Base-by-base conservation (phyloP, 2,113 vertebrate species). In the Otocyon megalotis region DNA sequence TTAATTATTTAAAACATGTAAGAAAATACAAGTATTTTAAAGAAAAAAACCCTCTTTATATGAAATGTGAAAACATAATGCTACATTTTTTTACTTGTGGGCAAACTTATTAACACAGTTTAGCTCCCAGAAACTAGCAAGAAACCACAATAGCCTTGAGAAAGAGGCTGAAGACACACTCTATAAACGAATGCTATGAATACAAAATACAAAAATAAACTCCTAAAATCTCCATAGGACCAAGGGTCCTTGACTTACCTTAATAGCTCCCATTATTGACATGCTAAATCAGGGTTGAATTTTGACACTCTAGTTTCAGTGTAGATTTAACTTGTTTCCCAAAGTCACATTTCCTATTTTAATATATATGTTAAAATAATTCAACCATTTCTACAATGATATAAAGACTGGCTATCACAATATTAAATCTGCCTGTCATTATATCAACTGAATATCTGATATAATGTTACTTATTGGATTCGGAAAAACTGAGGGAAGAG, bases 1-100 rank as follows among this genome's bases (percentile, higher is more conserved):
- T 82, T 91, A 83, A 67, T 95, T 83, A 92, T 85, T 84, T 71
- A n/a, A 71, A 86, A 86, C 20, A 77, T 71, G 22, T 22, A 30
- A 8, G 3, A 87, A 87, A 92, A 92, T 24, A 48, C 9, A 88
- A 74, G 19, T 60, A 37, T 56, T 89, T 94, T 74, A n/a, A 17
- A 72, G 69, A 67, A 88, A 37, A 84, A 95, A 67, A 56, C 69
- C 26, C 28, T 76, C 15, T 20, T 83, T 83, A 50, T 83, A 72
- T 90, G 72, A 96, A 79, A 90, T 2, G 3, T 50, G 63, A 26
- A 72, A 32, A 8, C 30, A 2, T 58, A 15, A 80, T 53, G 32
- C 32, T 62, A 72, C 3, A 50, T 28, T 53, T 14, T 15, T 15
- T 91, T 69, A 20, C n/a, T 83, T 63, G 72, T 71, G n/a, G 63